Evolutionary conservation across 2,888 invertebrate genomes (phyloP).

Genomic region (Spodoptera littoralis): DNA sequence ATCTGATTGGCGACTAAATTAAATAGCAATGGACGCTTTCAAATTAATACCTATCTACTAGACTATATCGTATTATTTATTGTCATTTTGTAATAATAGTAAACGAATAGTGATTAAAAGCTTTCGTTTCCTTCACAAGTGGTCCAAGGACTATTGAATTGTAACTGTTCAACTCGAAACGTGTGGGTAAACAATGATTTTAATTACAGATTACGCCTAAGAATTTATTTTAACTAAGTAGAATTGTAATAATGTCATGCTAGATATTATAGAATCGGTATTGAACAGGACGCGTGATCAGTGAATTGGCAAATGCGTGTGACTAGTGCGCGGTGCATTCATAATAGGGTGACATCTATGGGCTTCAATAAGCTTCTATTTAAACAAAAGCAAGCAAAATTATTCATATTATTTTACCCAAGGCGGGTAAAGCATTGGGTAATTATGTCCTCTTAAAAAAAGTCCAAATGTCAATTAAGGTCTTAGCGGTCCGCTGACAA

Average conservation of each 20-base stretch:
- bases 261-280: slow-evolving; percentile 6
- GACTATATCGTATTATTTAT: slow-evolving; percentile 66
- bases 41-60: slow-evolving; percentile 24
- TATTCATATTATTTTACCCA: no score
- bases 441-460: no score
- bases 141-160: slow-evolving; percentile 71
- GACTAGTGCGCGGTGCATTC: not conserved
- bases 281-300: slow-evolving; percentile 5
- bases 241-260: slow-evolving; percentile 26
- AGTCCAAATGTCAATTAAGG: no score
- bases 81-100: slow-evolving; percentile 62
- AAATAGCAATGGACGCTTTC: slow-evolving; percentile 4
- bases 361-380: no score
- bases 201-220: slow-evolving; percentile 56
- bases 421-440: no score
- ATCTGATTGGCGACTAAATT: slow-evolving; percentile 6
- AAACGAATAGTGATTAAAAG: slow-evolving; percentile 66
- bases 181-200: slow-evolving; percentile 62
- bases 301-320: not conserved
- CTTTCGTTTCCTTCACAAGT: slow-evolving; percentile 70
- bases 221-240: slow-evolving; percentile 44
- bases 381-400: no score
- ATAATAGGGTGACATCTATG: no score
- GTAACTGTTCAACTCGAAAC: slow-evolving; percentile 42
- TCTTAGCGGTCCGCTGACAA: no score